A percentile compares a stretch with the other conserved stretches of the same genome.
Conservation (phyloP, 2,888 invertebrate genomes). For the Cheiracanthium punctorium region DNA sequence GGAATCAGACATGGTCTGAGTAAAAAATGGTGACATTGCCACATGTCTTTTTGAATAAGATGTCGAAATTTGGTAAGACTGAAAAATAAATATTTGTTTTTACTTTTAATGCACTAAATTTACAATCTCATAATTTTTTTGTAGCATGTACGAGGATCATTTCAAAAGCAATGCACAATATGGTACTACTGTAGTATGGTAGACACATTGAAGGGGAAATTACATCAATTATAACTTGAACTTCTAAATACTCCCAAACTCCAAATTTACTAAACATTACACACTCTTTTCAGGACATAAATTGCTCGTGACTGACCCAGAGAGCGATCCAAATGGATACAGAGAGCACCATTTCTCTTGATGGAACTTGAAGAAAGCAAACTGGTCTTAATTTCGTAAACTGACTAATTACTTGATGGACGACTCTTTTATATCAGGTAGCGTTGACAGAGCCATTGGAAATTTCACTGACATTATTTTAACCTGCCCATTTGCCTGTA, state of each 20-base stretch:
- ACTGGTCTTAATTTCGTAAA: not conserved
- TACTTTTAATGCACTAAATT: no score
- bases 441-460: not conserved
- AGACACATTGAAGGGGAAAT: no score
- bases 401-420: not conserved
- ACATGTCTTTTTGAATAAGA: constrained; percentile 80
- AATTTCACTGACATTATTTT: not conserved
- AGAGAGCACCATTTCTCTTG: not conserved
- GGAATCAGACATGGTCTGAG: constrained; percentile 76
- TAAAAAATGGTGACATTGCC: constrained; percentile 82
- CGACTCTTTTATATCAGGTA: not conserved
- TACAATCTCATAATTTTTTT: no score
- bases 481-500: no score
- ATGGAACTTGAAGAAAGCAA: not conserved
- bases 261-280: no score
- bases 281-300: no score
- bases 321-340: no score
- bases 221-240: no score
- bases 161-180: no score
- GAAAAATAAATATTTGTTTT: constrained; percentile 5
- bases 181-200: no score
- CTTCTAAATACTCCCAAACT: no score
- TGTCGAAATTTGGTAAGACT: constrained; percentile 76
- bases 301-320: not conserved
- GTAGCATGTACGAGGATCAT: no score